phyloP scores from a whole-genome alignment of 2,113 vertebrate genomes.

The Nyctibius bracteatus region DNA sequence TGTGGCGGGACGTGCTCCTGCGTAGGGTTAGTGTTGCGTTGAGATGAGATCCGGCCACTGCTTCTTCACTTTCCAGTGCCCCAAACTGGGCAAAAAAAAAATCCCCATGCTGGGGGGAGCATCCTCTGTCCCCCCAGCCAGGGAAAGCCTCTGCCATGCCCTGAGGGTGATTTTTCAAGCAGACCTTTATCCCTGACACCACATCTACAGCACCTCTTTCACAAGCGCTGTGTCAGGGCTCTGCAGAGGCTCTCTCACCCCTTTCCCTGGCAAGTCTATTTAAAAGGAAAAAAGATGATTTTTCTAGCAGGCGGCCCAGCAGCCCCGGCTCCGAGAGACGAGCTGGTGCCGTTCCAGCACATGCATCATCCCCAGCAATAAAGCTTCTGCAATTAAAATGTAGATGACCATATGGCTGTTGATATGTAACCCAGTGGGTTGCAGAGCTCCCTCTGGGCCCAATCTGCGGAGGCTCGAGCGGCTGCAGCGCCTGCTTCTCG shows the following conservation, averaged over 20 bases:
- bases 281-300: constrained; percentile 34
- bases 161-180: neutral
- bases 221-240: neutral
- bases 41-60: neutral
- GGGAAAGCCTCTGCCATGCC: neutral
- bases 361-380: constrained; percentile 43
- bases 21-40: accelerated
- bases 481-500: neutral
- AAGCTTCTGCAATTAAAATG: constrained; percentile 58
- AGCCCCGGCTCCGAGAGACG: neutral
- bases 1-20: neutral
- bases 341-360: constrained; percentile 35
- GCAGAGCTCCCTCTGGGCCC: constrained; percentile 12
- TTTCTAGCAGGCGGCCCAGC: neutral
- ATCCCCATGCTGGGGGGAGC: accelerated
- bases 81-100: neutral
- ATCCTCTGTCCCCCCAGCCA: neutral
- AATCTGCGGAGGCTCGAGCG: neutral
- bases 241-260: neutral
- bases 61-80: neutral
- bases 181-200: neutral
- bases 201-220: neutral
- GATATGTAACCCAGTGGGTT: constrained; percentile 18
- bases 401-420: constrained; percentile 51
- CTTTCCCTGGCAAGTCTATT: neutral